Conservation (phyloP, 2,797 vertebrate genomes). For the Poecilia wingei region DNA sequence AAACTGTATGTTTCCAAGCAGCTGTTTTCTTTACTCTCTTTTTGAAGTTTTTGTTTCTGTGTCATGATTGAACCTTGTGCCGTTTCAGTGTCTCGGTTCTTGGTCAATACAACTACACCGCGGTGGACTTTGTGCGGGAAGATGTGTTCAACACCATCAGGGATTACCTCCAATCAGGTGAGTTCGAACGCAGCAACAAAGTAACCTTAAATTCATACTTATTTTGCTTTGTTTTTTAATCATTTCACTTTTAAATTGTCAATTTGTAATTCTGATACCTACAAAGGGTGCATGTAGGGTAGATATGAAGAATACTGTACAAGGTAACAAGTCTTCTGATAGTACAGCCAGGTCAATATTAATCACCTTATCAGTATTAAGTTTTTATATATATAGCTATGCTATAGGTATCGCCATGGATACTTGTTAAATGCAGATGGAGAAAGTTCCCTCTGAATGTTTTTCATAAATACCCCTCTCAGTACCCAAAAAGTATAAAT, state of each 20-base stretch:
- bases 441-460: neutral
- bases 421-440: neutral
- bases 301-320: neutral
- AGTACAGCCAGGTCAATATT: neutral
- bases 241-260: neutral
- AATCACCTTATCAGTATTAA: neutral
- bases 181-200: neutral
- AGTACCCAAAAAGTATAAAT: neutral
- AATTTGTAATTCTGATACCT: neutral
- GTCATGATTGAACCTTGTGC: neutral
- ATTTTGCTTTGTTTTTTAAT: neutral
- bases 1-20: constrained; percentile 66
- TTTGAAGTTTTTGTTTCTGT: neutral
- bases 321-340: neutral
- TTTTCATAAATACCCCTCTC: neutral
- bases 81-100: constrained; percentile 70
- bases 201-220: neutral
- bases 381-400: neutral
- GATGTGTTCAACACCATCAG: constrained; percentile 72
- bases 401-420: neutral
- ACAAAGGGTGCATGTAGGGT: neutral
- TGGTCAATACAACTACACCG: constrained; percentile 60
- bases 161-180: constrained; percentile 69
- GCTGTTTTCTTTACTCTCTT: no score
- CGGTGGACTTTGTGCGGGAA: constrained; percentile 45